Percentiles rank a stretch among this genome's conserved stretches.
Evolutionary conservation across 2,797 vertebrate species (phyloP).

Genomic region (Diplodus puntazzo): DNA sequence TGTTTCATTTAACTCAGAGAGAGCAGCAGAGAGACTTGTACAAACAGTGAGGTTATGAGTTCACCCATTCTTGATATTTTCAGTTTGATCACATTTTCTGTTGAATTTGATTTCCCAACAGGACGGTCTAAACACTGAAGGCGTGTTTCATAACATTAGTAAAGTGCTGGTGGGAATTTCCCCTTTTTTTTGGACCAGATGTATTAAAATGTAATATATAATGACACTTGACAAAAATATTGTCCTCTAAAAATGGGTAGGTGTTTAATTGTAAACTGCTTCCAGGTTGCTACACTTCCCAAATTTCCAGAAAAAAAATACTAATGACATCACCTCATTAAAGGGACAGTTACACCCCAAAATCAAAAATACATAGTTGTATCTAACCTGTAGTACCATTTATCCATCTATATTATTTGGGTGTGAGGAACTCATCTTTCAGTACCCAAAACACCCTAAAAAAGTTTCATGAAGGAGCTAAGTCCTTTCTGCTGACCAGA

Average conservation of each 20-base stretch:
- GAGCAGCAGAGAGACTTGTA: not conserved
- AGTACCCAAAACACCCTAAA: too few relatives aligned
- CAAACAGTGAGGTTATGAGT: not conserved
- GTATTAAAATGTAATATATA: not conserved
- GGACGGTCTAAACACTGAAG: not conserved
- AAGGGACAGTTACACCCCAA: too few relatives aligned
- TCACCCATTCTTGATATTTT: not conserved
- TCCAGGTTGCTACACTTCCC: not conserved
- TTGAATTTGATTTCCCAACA: not conserved
- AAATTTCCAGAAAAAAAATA: conserved; percentile 1
- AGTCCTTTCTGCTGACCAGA: too few relatives aligned
- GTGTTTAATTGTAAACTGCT: not conserved
- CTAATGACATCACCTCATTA: not conserved
- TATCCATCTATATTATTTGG: too few relatives aligned
- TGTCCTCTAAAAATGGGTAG: not conserved
- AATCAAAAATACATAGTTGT: too few relatives aligned
- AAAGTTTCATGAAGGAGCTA: too few relatives aligned
- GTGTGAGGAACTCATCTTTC: too few relatives aligned
- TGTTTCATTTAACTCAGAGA: not conserved
- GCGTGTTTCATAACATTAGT: not conserved
- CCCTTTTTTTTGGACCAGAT: not conserved
- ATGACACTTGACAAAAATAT: not conserved
- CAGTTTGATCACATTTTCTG: not conserved
- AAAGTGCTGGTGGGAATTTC: not conserved
- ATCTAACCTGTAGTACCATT: too few relatives aligned